phyloP scores from a whole-genome alignment of 2,888 invertebrate species.

The Cylloceria caligata region DNA sequence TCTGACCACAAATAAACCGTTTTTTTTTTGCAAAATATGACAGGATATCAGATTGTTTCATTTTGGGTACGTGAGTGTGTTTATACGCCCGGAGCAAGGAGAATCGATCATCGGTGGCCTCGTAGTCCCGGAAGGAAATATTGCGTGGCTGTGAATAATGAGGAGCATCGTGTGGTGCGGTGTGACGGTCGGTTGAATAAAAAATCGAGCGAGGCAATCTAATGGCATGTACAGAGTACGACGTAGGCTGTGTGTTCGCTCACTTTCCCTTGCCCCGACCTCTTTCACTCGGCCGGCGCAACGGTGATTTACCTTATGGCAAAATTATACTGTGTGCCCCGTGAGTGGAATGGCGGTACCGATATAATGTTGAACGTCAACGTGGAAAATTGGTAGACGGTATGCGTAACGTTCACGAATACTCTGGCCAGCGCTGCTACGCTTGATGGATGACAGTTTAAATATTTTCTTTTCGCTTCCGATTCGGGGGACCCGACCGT shows the following conservation, averaged over 20 bases:
- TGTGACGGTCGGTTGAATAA: constrained; percentile 13
- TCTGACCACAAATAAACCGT: background rate
- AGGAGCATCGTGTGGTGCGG: constrained; percentile 10
- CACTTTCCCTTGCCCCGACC: background rate
- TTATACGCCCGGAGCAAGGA: constrained; percentile 33
- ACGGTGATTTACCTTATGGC: constrained; percentile 71
- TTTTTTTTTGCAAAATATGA: background rate
- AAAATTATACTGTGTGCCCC: constrained; percentile 71
- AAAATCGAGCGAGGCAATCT: constrained; percentile 60
- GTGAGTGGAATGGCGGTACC: constrained; percentile 54
- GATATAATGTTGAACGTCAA: constrained; percentile 68
- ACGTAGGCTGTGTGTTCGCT: constrained; percentile 18
- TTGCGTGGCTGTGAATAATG: constrained; percentile 60
- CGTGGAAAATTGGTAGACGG: constrained; percentile 64
- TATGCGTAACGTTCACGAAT: constrained; percentile 26
- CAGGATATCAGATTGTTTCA: constrained; percentile 25
- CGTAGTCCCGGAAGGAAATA: constrained; percentile 56
- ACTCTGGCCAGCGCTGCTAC: constrained; percentile 25
- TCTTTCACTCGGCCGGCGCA: constrained; percentile 32
- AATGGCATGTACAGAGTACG: constrained; percentile 60
- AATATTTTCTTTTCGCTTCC: constrained; percentile 57
- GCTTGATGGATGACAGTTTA: constrained; percentile 64
- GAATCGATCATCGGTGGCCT: constrained; percentile 59
- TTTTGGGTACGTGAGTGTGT: constrained; percentile 25
- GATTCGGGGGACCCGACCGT: constrained; percentile 15